A percentile compares a stretch with the other conserved stretches of the same genome.
phyloP scores from a whole-genome alignment of 2,113 vertebrate species.

The Prinia subflava region DNA sequence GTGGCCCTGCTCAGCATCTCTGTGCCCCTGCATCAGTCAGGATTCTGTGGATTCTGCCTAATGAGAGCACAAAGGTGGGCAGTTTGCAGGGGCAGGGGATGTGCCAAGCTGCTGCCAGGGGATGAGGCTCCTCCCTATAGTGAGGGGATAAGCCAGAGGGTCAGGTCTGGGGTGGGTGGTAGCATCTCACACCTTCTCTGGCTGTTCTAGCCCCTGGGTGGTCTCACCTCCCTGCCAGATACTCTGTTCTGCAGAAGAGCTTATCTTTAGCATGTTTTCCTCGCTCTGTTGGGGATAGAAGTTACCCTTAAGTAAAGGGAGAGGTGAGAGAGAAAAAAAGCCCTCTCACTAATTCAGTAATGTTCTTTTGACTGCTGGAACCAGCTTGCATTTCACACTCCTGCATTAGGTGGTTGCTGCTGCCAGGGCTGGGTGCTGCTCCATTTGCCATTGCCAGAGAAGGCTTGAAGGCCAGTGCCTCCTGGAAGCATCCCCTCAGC shows the following conservation, averaged over 20 bases:
- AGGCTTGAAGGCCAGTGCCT: not conserved
- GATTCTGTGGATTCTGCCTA: not conserved
- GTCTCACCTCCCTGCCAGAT: not conserved
- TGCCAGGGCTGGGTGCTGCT: not conserved
- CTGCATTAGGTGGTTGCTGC: not conserved
- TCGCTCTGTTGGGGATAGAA: not conserved
- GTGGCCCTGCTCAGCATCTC: not conserved
- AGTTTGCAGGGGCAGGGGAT: not conserved
- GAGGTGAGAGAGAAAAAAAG: not conserved
- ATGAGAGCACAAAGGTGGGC: accelerated
- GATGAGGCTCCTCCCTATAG: accelerated
- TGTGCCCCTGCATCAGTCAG: not conserved
- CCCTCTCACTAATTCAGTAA: not conserved
- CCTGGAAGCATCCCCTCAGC: not conserved
- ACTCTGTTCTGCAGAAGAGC: not conserved
- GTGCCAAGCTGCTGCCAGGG: not conserved
- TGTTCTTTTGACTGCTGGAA: not conserved
- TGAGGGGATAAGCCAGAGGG: accelerated
- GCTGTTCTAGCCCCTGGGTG: not conserved
- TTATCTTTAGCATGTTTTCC: not conserved
- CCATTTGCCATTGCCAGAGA: not conserved
- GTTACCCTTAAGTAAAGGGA: not conserved
- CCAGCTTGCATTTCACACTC: not conserved
- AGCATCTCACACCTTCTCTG: not conserved
- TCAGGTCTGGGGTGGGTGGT: not conserved